Evolutionary conservation across 2,113 vertebrate genomes (phyloP), one percentile per base, ranked within the genome.

Genomic region (Rallus limicola): DNA sequence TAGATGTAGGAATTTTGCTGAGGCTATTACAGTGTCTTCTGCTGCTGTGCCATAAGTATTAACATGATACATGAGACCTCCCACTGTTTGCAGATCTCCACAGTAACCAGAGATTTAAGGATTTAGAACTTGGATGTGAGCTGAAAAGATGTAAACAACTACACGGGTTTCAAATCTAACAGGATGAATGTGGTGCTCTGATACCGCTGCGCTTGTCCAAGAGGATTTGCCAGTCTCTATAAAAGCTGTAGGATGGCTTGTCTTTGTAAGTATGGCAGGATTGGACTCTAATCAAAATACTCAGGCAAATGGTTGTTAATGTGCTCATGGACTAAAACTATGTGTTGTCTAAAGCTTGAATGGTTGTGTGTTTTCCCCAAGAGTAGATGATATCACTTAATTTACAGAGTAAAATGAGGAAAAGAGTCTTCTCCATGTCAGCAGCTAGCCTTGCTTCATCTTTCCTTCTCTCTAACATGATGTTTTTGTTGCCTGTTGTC

Each of bases 21-120:
- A 71, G 64, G 60, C 71, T 83, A 63, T 93, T 92, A 69, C 9
- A 86, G 56, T 81, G 26, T 78, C 42, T 88, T 68, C 86, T 86
- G 72, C 90, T 93, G 88, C 76, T 90, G 42, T 90, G 64, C 64
- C 64, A 78, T 36, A 90, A 80, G 64, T 86, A 86, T 68, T 94
- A 94, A 10, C 34, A 28, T 38, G 82, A 74, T 83, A 52, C 52
- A 42, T 63, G 60, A 90, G 59, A 88, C 72, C 44, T 92, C 75
- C 71, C 76, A 86, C 60, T 88, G 63, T 70, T 74, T 75, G 78
- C 53, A 76, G 48, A 68, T 71, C 78, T 93, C 82, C 85, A 25
- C 55, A 75, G 69, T 71, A 86, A 78, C 60, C 78, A 48, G 23
- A 79, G 69, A 91, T 87, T 77, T 95, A 82, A 89, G 26, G 58